These are phyloP conservation scores for Eumerus sabulonum DNA, from an alignment of 2,888 invertebrate species.

Conservation along the genomic window DNA sequence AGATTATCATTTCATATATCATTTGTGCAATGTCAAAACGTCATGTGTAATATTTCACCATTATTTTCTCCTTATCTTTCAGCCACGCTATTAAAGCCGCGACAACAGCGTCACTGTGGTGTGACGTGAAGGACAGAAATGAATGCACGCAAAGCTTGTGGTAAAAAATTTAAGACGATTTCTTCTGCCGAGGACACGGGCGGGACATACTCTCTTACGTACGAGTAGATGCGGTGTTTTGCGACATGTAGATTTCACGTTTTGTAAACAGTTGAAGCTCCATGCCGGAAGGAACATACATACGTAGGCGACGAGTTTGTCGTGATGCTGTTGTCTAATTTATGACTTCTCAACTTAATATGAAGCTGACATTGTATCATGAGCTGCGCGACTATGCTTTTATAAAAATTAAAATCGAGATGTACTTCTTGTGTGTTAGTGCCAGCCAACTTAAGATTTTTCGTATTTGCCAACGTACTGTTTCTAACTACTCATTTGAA, in stretches of 20 bases:
- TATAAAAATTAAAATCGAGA: conserved; percentile 65
- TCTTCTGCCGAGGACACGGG: conserved; percentile 34
- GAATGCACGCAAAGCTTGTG: conserved; percentile 44
- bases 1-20: conserved; percentile 69
- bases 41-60: conserved; percentile 69
- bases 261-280: conserved; percentile 60
- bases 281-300: conserved; percentile 23
- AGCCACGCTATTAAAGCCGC: conserved; percentile 65
- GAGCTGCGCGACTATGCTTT: conserved; percentile 52
- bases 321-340: conserved; percentile 61
- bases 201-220: conserved; percentile 1
- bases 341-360: conserved; percentile 67
- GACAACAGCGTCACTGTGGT: conserved; percentile 52
- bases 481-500: no score
- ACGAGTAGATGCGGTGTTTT: conserved; percentile 33
- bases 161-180: conserved; percentile 33
- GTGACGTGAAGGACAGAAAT: conserved; percentile 41
- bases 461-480: no score
- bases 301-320: conserved; percentile 48
- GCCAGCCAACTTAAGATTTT: no score
- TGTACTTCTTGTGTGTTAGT: no score
- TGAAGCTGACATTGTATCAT: conserved; percentile 64
- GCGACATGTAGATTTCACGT: conserved; percentile 67
- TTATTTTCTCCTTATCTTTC: conserved; percentile 67
- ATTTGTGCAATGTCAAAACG: conserved; percentile 67